These are phyloP conservation scores for Hydrotaea diabolus DNA, from an alignment of 2,888 invertebrate genomes.

Conservation along the genomic window DNA sequence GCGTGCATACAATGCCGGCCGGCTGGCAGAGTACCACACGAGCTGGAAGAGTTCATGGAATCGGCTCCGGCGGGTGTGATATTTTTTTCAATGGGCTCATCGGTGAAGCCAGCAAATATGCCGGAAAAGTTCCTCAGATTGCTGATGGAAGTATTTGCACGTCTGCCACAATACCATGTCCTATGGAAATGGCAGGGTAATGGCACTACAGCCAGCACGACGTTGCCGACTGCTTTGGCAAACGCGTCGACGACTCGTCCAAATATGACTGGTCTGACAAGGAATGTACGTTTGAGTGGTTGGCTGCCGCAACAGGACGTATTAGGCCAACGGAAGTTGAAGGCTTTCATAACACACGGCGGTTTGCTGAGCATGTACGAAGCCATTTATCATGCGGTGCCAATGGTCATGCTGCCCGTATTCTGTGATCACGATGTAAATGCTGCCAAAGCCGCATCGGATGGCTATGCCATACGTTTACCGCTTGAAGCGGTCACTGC, in stretches of 20 bases:
- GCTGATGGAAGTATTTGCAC: slow-evolving; percentile 86
- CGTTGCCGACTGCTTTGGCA: background rate
- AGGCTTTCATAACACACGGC: slow-evolving; percentile 89
- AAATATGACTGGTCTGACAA: slow-evolving; percentile 84
- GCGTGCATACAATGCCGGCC: slow-evolving; percentile 88
- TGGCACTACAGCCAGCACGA: background rate
- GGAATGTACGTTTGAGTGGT: slow-evolving; percentile 85
- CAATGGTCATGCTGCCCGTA: slow-evolving; percentile 87
- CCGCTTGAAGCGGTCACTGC: slow-evolving; percentile 85
- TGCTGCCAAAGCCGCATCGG: slow-evolving; percentile 87
- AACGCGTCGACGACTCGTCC: slow-evolving; percentile 33
- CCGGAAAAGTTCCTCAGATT: slow-evolving; percentile 85
- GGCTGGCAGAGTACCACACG: slow-evolving; percentile 84
- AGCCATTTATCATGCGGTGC: slow-evolving; percentile 89
- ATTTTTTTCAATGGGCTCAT: slow-evolving; percentile 91
- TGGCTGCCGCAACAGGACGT: slow-evolving; percentile 77
- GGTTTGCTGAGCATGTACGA: slow-evolving; percentile 89
- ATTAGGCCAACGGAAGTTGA: slow-evolving; percentile 86
- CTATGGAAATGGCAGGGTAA: slow-evolving; percentile 88
- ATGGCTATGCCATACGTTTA: slow-evolving; percentile 87
- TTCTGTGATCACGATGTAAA: slow-evolving; percentile 91
- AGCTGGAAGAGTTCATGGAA: slow-evolving; percentile 85
- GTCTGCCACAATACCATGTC: slow-evolving; percentile 86
- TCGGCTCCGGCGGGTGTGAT: slow-evolving; percentile 85
- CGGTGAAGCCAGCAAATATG: slow-evolving; percentile 88